phyloP scores from a whole-genome alignment of 2,113 vertebrate genomes.

The Proterorhinus semilunaris region DNA sequence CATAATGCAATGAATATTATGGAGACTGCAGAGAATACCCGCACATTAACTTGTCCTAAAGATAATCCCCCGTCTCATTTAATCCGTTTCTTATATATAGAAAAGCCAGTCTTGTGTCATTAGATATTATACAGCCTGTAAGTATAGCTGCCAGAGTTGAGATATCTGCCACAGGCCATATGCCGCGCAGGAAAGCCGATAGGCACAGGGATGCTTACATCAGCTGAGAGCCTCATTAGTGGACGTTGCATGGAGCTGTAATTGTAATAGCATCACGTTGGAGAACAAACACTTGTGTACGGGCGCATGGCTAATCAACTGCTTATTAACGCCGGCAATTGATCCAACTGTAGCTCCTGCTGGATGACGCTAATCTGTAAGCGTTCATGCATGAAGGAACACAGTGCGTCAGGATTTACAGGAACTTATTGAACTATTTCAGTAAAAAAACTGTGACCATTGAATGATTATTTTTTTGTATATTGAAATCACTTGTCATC shows the following conservation, averaged over 20 bases:
- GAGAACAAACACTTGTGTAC: slow-evolving; percentile 29
- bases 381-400: not conserved
- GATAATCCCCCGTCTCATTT: slow-evolving; percentile 22
- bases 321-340: slow-evolving; percentile 46
- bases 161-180: slow-evolving; percentile 43
- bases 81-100: slow-evolving; percentile 17
- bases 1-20: not conserved
- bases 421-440: not conserved
- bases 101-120: slow-evolving; percentile 24
- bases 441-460: not conserved
- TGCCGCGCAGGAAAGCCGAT: slow-evolving; percentile 42
- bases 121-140: slow-evolving; percentile 46
- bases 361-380: slow-evolving; percentile 32
- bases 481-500: no score
- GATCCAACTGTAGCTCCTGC: slow-evolving; percentile 15
- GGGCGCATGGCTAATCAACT: slow-evolving; percentile 45
- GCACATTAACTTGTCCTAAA: not conserved
- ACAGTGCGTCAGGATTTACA: not conserved
- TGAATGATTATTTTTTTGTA: no score
- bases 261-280: slow-evolving; percentile 20
- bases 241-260: slow-evolving; percentile 32
- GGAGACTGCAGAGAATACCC: not conserved
- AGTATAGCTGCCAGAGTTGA: slow-evolving; percentile 25
- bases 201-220: slow-evolving; percentile 2
- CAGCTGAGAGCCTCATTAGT: slow-evolving; percentile 35